Base-by-base conservation (phyloP, 2,113 vertebrate genomes). In the Pristiophorus japonicus region DNA sequence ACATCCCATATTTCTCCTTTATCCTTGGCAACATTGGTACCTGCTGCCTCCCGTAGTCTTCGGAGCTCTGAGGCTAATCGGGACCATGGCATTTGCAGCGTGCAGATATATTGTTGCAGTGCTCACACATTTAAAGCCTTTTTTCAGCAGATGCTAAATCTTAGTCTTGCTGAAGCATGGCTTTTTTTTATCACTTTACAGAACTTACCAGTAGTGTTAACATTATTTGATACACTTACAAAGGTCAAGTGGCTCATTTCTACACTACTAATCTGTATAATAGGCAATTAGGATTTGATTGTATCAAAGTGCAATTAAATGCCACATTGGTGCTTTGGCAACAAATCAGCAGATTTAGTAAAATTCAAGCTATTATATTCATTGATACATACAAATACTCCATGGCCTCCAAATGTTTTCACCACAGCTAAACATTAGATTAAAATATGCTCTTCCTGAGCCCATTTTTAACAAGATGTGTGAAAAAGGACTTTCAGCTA, bases 181-280 rank as follows among this genome's bases (percentile, higher is more conserved):
- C 30, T 51, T 90, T 59, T 59, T 90, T 27, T 59, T 90, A 4
- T 90, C 55, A 51, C 85, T 59, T 90, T 62, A 34, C 87, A 90
- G 85, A 34, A 16, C 51, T 90, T 90, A 55, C 47, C 30, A 59
- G 51, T 51, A 90, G 51, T 34, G 12, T 90, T 90, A 88, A 55
- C 85, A 34, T 59, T 34, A 59, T 12, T 90, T 59, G 47, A 12
- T 47, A 30, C 30, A 88, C 51, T 88, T 47, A 55, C 47, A 88
- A 88, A 88, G 85, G 85, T 59, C 27, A 12, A 88, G 22, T 90
- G 87, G 24, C 87, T 90, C 3, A 90, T 90, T 90, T 90, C 87
- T n/a, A 90, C 47, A 34, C 12, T 90, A 11, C 11, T 90, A 90
- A 90, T 34, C 47, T 90, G 27, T 14, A 30, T 90, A 4, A 90